Evolutionary conservation across 2,888 invertebrate species (phyloP).

Genomic region (Diaphora mendica): DNA sequence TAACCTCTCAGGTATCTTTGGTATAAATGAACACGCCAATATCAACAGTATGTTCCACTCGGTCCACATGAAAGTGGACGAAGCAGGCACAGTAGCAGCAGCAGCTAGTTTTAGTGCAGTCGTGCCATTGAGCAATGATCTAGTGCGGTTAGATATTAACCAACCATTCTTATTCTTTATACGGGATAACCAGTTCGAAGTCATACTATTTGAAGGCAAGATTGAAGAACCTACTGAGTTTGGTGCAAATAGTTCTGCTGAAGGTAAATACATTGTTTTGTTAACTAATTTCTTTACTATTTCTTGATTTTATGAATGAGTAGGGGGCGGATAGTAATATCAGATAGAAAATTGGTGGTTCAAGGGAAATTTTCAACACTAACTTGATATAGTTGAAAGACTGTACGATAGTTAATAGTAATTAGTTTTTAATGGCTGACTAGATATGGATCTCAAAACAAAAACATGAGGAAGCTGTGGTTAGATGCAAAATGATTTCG

Average conservation of each 20-base stretch:
- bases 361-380: neutral
- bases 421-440: neutral
- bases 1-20: slow-evolving; percentile 86
- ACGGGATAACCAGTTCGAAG: slow-evolving; percentile 82
- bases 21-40: slow-evolving; percentile 63
- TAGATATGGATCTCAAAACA: neutral
- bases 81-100: slow-evolving; percentile 88
- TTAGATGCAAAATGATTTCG: neutral
- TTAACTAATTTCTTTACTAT: neutral
- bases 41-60: slow-evolving; percentile 88
- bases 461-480: neutral
- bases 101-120: slow-evolving; percentile 87
- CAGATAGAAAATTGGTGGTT: too few relatives aligned
- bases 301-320: neutral
- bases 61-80: slow-evolving; percentile 88
- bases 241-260: slow-evolving; percentile 33
- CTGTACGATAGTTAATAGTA: neutral
- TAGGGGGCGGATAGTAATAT: neutral
- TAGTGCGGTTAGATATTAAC: slow-evolving; percentile 83
- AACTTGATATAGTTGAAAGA: neutral
- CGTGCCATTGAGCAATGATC: slow-evolving; percentile 87
- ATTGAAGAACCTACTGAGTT: slow-evolving; percentile 79
- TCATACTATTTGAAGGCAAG: slow-evolving; percentile 88
- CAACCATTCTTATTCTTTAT: slow-evolving; percentile 89
- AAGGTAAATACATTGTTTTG: slow-evolving; percentile 6